Percentiles rank a stretch among this genome's conserved stretches.
Evolutionary conservation across 2,888 invertebrate genomes (phyloP).

Genomic region (Chrysina gloriosa): DNA sequence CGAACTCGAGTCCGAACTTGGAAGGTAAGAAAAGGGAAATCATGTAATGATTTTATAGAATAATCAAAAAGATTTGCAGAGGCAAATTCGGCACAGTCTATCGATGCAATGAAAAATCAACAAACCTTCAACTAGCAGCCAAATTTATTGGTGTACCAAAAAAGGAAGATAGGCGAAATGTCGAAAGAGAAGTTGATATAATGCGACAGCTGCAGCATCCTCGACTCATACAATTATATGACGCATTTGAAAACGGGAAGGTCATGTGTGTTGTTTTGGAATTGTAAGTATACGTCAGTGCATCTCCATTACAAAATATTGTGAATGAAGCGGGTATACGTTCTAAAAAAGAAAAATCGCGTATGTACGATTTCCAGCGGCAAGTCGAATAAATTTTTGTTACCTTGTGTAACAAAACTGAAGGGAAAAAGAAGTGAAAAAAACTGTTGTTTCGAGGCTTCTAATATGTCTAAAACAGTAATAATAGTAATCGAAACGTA

Average conservation of each 20-base stretch:
- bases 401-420: too few relatives aligned
- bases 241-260: slow-evolving; percentile 93
- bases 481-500: too few relatives aligned
- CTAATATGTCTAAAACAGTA: too few relatives aligned
- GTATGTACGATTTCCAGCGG: too few relatives aligned
- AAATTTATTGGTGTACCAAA: slow-evolving; percentile 90
- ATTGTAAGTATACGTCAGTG: slow-evolving; percentile 82
- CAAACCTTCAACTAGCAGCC: slow-evolving; percentile 86
- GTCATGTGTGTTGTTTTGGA: slow-evolving; percentile 97
- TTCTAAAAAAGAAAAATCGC: too few relatives aligned
- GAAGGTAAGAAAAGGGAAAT: slow-evolving; percentile 75
- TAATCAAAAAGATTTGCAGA: slow-evolving; percentile 68
- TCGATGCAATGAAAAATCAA: slow-evolving; percentile 86
- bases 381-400: too few relatives aligned
- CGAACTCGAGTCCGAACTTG: slow-evolving; percentile 90
- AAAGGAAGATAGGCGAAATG: slow-evolving; percentile 89
- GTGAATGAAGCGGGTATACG: too few relatives aligned
- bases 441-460: too few relatives aligned
- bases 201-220: slow-evolving; percentile 96
- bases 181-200: slow-evolving; percentile 95
- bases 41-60: background rate
- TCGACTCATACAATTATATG: slow-evolving; percentile 95
- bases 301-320: background rate
- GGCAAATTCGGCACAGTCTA: slow-evolving; percentile 98
- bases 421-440: too few relatives aligned